Conservation (phyloP, 2,888 invertebrate genomes). For the Pristionchus japonicus region DNA sequence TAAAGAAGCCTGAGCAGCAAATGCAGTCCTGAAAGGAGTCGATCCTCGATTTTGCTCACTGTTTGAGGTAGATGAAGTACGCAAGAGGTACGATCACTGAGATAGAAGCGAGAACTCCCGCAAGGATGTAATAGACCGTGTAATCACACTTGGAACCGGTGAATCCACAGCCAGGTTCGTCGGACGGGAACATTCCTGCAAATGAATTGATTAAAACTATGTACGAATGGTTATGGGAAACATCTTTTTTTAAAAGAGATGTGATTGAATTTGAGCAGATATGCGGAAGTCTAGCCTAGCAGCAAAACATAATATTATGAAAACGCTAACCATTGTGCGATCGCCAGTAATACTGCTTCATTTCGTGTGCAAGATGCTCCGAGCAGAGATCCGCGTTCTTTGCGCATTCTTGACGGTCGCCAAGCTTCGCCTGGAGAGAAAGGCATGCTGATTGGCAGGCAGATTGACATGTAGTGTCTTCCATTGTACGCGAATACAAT, state of each 20-base stretch:
- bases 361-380: constrained; percentile 74
- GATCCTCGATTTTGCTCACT: too few species aligned
- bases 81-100: constrained; percentile 60
- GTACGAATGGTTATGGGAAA: too few species aligned
- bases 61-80: constrained; percentile 72
- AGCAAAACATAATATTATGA: not conserved
- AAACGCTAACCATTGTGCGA: constrained; percentile 68
- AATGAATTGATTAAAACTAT: not conserved
- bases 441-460: too few species aligned
- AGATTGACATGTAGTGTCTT: too few species aligned
- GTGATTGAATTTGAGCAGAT: too few species aligned
- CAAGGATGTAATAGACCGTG: constrained; percentile 61
- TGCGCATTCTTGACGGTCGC: constrained; percentile 66
- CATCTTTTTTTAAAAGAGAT: too few species aligned
- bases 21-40: too few species aligned
- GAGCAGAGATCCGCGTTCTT: constrained; percentile 68
- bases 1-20: too few species aligned
- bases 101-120: constrained; percentile 61
- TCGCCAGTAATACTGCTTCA: constrained; percentile 67
- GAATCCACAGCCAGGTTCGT: constrained; percentile 72
- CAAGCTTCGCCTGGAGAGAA: constrained; percentile 60
- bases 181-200: constrained; percentile 57
- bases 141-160: constrained; percentile 68
- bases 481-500: too few species aligned
- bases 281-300: not conserved